Base-by-base conservation (phyloP, 1,140 invertebrate species). In the Achroia grisella region DNA sequence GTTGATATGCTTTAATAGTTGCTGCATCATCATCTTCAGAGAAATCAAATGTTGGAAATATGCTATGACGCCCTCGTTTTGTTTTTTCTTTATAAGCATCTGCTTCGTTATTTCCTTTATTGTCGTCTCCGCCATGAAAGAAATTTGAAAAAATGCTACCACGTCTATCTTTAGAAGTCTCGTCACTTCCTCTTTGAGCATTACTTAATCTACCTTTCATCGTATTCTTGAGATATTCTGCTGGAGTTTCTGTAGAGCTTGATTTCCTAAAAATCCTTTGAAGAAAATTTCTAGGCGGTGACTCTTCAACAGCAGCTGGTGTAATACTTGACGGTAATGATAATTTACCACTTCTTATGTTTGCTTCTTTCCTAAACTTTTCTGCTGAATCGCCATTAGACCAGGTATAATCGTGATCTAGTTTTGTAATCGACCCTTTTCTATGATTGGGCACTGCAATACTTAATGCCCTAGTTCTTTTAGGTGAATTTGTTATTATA, bases 341-440 rank as follows among this genome's bases (percentile, higher is more conserved):
- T 36, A 82, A 52, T 48, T 85, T 85, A 9, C 78, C 76, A 56
- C 62, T 76, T 41, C 81, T 63, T 35, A 72, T 53, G 47, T 76
- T 88, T 49, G 87, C 88, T 46, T 88, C 76, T 52, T 87, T 86
- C 57, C 87, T 87, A 36, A 88, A 88, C 54, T 89, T 90, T 33
- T 86, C 86, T 1, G 87, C 86, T 0, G 89, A 86, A 12, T 88
- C 87, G n/a, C 88, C 87, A 56, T 90, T 91, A 4, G 90, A 90
- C 91, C 91, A 93, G 0, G 91, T 92, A 65, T 88, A 87, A 17
- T 92, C 90, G 39, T 88, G 67, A 45, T 87, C 58, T 77, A 86
- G 39, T 73, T 66, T 66, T 49, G 74, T 3, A 49, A 83, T 54
- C 52, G 69, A 60, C 69, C 87, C 42, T 56, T 75, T 55, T 80